These are phyloP conservation scores for Rhinophrynus dorsalis DNA, from an alignment of 2,797 vertebrate species.

Conservation along the genomic window DNA sequence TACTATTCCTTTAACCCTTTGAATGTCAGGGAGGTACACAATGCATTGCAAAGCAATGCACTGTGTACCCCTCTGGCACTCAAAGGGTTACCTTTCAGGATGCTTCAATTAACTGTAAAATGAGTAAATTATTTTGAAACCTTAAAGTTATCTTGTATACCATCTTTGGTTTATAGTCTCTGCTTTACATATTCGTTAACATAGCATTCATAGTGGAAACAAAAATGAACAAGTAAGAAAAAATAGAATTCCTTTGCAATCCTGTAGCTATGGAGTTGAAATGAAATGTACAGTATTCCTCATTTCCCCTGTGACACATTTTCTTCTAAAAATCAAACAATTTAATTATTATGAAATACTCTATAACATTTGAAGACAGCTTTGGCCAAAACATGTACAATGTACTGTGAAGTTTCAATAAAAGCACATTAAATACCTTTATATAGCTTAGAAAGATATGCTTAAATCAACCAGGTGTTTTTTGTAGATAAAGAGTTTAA, in stretches of 20 bases:
- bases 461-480: slow-evolving; percentile 3
- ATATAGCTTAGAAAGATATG: neutral
- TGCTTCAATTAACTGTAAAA: no score
- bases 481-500: slow-evolving; percentile 3
- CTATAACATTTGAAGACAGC: neutral
- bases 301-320: neutral
- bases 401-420: neutral
- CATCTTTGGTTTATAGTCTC: neutral
- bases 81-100: no score
- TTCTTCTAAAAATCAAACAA: slow-evolving; percentile 1
- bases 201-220: neutral
- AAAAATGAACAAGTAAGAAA: neutral
- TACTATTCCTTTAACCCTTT: no score
- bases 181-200: no score
- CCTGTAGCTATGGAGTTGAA: neutral
- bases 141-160: neutral
- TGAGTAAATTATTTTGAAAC: no score
- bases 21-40: no score
- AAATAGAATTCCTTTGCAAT: neutral
- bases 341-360: neutral
- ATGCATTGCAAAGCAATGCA: no score
- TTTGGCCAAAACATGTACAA: neutral
- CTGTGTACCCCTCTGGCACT: no score
- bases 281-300: neutral
- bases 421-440: neutral